These are phyloP conservation scores for Thaleichthys pacificus DNA, from an alignment of 2,797 vertebrate species.

Conservation along the genomic window DNA sequence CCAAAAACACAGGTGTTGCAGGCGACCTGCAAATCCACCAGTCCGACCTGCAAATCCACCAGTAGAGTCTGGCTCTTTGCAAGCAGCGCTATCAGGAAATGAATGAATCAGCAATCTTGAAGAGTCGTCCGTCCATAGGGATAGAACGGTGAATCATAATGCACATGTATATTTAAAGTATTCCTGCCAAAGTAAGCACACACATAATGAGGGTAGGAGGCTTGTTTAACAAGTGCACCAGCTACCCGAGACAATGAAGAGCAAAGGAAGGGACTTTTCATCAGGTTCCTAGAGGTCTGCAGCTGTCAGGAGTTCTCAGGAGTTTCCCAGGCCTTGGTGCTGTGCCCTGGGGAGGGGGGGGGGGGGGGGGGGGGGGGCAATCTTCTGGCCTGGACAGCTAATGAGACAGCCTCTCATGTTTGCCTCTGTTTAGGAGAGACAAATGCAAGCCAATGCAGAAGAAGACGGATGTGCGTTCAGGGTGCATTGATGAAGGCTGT, in stretches of 20 bases:
- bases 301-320: slow-evolving; percentile 70
- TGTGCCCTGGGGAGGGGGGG: slow-evolving; percentile 58
- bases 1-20: slow-evolving; percentile 6
- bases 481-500: neutral
- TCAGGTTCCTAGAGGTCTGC: slow-evolving; percentile 65
- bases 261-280: slow-evolving; percentile 67
- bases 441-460: neutral
- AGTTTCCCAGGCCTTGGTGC: slow-evolving; percentile 72
- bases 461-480: neutral
- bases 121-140: slow-evolving; percentile 31
- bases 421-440: slow-evolving; percentile 16
- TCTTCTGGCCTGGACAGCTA: slow-evolving; percentile 56
- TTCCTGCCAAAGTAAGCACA: neutral
- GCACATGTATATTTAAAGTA: neutral
- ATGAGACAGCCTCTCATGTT: slow-evolving; percentile 70
- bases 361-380: slow-evolving; percentile 47
- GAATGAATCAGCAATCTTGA: slow-evolving; percentile 44
- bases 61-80: slow-evolving; percentile 27
- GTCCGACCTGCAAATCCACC: no score
- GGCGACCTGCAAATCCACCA: neutral
- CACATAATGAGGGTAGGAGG: neutral
- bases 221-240: slow-evolving; percentile 34
- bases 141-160: slow-evolving; percentile 42
- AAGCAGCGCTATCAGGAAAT: slow-evolving; percentile 47
- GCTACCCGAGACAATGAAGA: slow-evolving; percentile 33